A percentile compares a stretch with the other conserved stretches of the same genome.
phyloP scores from a whole-genome alignment of 2,888 invertebrate genomes.

The Sabatieria punctata region DNA sequence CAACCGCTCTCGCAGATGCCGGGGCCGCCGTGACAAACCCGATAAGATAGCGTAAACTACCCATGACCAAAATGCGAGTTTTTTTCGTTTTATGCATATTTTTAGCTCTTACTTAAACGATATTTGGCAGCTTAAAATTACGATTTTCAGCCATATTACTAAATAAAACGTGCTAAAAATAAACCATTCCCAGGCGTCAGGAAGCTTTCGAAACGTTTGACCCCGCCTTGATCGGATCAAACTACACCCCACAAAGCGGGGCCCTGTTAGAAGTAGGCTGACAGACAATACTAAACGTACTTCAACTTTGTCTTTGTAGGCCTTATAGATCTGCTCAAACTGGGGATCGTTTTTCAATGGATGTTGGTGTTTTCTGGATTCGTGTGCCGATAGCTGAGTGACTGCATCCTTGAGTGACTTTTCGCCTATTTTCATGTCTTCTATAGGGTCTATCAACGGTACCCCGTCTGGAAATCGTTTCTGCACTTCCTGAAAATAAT shows the following conservation, averaged over 20 bases:
- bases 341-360: slow-evolving; percentile 57
- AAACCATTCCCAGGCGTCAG: too few species aligned
- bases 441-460: slow-evolving; percentile 74
- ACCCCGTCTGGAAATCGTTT: slow-evolving; percentile 70
- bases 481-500: slow-evolving; percentile 50
- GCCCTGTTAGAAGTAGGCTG: background rate
- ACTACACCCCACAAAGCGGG: background rate
- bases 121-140: background rate
- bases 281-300: slow-evolving; percentile 21
- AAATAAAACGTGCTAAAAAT: too few species aligned
- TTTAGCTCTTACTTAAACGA: too few species aligned
- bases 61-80: too few species aligned
- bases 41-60: too few species aligned
- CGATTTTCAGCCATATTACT: too few species aligned
- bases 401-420: slow-evolving; percentile 22
- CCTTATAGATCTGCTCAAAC: slow-evolving; percentile 51
- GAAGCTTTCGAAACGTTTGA: too few species aligned
- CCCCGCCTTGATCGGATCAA: slow-evolving; percentile 2
- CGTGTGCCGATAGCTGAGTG: slow-evolving; percentile 53
- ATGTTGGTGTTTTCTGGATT: slow-evolving; percentile 61
- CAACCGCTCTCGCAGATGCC: too few species aligned
- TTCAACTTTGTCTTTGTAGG: slow-evolving; percentile 57
- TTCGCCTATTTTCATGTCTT: slow-evolving; percentile 87
- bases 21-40: too few species aligned
- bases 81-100: too few species aligned